These are phyloP conservation scores for Albula glossodonta DNA, from an alignment of 2,113 vertebrate species.

Conservation along the genomic window DNA sequence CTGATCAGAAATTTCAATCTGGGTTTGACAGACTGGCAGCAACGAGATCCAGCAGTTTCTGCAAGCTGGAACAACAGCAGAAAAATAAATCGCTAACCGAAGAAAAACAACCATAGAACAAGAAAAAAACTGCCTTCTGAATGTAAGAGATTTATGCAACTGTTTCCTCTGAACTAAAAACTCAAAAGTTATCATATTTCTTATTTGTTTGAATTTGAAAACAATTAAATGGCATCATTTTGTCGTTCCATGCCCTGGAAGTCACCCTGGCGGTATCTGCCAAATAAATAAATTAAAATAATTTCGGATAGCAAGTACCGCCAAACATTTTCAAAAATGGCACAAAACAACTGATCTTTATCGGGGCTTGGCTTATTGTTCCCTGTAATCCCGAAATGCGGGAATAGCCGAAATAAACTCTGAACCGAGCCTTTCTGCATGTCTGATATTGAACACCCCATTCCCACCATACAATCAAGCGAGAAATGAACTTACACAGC, in stretches of 20 bases:
- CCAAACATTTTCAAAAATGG: not conserved
- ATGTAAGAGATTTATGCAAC: conserved; percentile 11
- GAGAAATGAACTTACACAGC: not conserved
- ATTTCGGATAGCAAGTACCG: not conserved
- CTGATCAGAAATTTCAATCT: not conserved
- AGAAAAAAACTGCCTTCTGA: conserved; percentile 10
- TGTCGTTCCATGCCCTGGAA: not conserved
- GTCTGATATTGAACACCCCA: not conserved
- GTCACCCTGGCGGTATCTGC: not conserved
- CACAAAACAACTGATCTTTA: not conserved
- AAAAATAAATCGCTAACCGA: not conserved
- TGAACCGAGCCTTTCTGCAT: not conserved
- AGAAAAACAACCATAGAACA: conserved; percentile 3
- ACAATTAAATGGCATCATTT: conserved; percentile 2
- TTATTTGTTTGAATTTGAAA: conserved; percentile 16
- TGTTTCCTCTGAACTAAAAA: conserved; percentile 3
- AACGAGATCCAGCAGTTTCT: not conserved
- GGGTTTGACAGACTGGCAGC: not conserved
- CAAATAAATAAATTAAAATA: not conserved
- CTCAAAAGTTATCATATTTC: conserved; percentile 20
- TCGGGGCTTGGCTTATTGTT: not conserved
- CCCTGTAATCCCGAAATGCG: not conserved
- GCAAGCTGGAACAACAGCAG: conserved; percentile 12
- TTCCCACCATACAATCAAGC: no score
- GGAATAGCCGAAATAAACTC: not conserved